Evolutionary conservation across 2,888 invertebrate species (phyloP).

Genomic region (Xestoiulus laeticollis): DNA sequence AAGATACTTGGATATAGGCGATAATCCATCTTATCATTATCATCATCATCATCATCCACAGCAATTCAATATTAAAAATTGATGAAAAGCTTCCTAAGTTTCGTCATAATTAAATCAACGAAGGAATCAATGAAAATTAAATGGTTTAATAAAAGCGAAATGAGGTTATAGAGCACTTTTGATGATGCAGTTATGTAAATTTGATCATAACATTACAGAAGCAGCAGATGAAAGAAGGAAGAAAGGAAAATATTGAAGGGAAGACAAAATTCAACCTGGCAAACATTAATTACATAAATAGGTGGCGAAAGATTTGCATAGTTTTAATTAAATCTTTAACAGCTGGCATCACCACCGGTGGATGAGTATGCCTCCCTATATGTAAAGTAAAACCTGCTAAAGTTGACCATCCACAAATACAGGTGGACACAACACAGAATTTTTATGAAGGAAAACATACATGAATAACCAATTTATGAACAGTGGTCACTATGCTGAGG

Average conservation of each 20-base stretch:
- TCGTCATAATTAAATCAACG: conserved; percentile 25
- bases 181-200: conserved; percentile 39
- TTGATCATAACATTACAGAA: conserved; percentile 14
- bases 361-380: too few species aligned
- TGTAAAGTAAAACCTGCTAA: too few species aligned
- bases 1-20: background rate
- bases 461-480: too few species aligned
- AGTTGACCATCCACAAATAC: too few species aligned
- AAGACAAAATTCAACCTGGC: background rate
- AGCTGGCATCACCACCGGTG: background rate
- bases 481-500: too few species aligned
- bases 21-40: background rate
- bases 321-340: conserved; percentile 11
- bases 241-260: background rate
- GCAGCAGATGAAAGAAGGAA: conserved; percentile 24
- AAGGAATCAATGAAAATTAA: conserved; percentile 35
- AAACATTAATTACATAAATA: background rate
- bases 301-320: background rate
- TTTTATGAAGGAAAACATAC: too few species aligned
- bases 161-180: conserved; percentile 13
- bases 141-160: conserved; percentile 34
- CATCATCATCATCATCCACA: background rate
- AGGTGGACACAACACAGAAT: too few species aligned
- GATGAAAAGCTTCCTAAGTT: background rate
- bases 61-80: background rate